Base-by-base conservation (phyloP, 2,888 invertebrate species). In the Chydorus sphaericus region DNA sequence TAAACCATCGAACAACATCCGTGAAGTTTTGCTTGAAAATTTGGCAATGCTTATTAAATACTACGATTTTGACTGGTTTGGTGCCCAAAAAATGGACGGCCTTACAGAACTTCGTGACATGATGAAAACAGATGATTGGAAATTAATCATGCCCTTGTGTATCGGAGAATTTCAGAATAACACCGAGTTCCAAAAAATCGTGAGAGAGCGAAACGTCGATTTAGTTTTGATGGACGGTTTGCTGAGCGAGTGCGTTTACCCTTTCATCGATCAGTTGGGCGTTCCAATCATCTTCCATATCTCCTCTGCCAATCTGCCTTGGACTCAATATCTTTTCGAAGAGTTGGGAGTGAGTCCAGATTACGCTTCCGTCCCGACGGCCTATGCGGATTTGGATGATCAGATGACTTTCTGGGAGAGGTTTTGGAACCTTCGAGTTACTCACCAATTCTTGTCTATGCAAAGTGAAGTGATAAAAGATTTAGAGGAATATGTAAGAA, bases 21-120 rank as follows among this genome's bases (percentile, higher is more conserved):
- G 1, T n/a, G 37, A 52, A 36, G n/a, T 52, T 10, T 3, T 44
- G 10, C 44, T 44, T 11, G 23, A 8, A 2, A 4, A 14, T 23
- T 3, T 44, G n/a, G 26, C 44, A 28, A 1, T 44, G 8, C 26
- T 26, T 4, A 14, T 2, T 3, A 26, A 8, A 33, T 33, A 10
- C 87, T 85, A 86, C 88, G 26, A 44, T 14, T 14, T 44, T 28
- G 44, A 44, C n/a, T n/a, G n/a, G n/a, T n/a, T 51, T 5, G 18
- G 30, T 4, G 10, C 31, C 6, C 18, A 30, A n/a, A 28, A n/a
- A n/a, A n/a, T n/a, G n/a, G n/a, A n/a, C n/a, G n/a, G n/a, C n/a
- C n/a, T n/a, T n/a, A n/a, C n/a, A n/a, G n/a, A n/a, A n/a, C n/a
- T n/a, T n/a, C 14, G 4, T 16, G 28, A 26, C 26, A 44, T 44